A percentile compares a stretch with the other conserved stretches of the same genome.
phyloP scores from a whole-genome alignment of 2,888 invertebrate species.

The Leptopterna dolabrata region DNA sequence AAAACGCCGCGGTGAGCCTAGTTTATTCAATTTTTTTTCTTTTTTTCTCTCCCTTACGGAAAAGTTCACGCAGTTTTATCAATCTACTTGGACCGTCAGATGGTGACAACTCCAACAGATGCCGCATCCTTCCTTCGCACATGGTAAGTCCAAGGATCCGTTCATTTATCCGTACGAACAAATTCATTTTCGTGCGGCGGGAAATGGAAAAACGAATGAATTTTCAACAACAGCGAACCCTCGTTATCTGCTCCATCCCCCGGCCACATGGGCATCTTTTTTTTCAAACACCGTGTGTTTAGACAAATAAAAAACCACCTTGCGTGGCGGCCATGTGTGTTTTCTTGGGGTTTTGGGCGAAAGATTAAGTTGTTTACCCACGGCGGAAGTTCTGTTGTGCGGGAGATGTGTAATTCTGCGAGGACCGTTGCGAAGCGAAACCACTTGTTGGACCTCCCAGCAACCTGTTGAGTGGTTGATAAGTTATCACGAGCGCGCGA shows the following conservation, averaged over 20 bases:
- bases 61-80: not conserved
- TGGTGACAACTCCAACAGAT: not conserved
- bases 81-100: not conserved
- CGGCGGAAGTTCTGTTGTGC: not conserved
- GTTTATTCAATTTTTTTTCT: too few species aligned
- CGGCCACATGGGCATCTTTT: not conserved
- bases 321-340: not conserved
- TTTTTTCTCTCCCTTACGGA: not conserved
- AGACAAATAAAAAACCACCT: not conserved
- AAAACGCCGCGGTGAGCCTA: not conserved
- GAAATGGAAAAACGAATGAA: too few species aligned
- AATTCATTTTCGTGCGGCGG: not conserved
- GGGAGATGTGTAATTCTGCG: not conserved
- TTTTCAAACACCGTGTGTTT: not conserved
- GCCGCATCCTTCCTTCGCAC: conserved; percentile 26
- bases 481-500: not conserved
- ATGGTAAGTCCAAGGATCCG: not conserved
- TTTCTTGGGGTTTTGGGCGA: too few species aligned
- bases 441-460: not conserved
- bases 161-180: not conserved
- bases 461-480: not conserved
- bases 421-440: not conserved
- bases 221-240: not conserved
- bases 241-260: not conserved
- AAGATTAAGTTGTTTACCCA: too few species aligned